These are phyloP conservation scores for Chrysomela aeneicollis DNA, from an alignment of 2,888 invertebrate species.

Conservation along the genomic window DNA sequence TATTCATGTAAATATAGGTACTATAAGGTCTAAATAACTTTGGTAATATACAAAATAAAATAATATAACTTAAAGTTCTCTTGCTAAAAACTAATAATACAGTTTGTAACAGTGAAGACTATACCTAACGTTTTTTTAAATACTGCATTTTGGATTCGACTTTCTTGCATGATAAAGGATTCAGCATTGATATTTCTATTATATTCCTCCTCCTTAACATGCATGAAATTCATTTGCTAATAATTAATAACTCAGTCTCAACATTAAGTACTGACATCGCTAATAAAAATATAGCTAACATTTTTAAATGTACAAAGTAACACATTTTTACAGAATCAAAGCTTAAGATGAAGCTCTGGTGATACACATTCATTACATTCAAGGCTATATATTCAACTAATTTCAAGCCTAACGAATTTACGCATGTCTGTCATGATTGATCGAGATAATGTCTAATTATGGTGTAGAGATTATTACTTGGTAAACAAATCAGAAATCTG, in stretches of 20 bases:
- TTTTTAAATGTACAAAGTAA: constrained; percentile 42
- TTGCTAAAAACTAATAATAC: constrained; percentile 34
- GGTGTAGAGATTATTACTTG: too few relatives aligned
- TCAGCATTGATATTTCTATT: not conserved
- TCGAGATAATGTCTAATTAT: too few relatives aligned
- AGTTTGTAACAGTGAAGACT: constrained; percentile 33
- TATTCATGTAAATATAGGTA: constrained; percentile 44
- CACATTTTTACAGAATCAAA: constrained; percentile 41
- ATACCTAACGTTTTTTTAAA: constrained; percentile 21
- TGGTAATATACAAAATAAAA: constrained; percentile 44
- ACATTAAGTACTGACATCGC: constrained; percentile 42
- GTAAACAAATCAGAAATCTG: too few relatives aligned
- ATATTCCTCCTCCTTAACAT: too few relatives aligned
- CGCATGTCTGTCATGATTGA: too few relatives aligned
- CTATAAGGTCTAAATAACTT: constrained; percentile 44
- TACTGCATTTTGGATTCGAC: constrained; percentile 26
- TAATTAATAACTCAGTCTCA: constrained; percentile 30
- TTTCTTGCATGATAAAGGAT: constrained; percentile 14
- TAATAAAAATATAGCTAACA: constrained; percentile 31
- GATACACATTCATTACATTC: constrained; percentile 39
- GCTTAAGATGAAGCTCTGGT: constrained; percentile 29
- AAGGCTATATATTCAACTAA: constrained; percentile 39
- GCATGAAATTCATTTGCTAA: constrained; percentile 6
- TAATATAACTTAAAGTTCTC: constrained; percentile 22
- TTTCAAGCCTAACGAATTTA: constrained; percentile 6